Evolutionary conservation across 2,888 invertebrate species (phyloP).

Genomic region (Spilosoma lubricipeda): DNA sequence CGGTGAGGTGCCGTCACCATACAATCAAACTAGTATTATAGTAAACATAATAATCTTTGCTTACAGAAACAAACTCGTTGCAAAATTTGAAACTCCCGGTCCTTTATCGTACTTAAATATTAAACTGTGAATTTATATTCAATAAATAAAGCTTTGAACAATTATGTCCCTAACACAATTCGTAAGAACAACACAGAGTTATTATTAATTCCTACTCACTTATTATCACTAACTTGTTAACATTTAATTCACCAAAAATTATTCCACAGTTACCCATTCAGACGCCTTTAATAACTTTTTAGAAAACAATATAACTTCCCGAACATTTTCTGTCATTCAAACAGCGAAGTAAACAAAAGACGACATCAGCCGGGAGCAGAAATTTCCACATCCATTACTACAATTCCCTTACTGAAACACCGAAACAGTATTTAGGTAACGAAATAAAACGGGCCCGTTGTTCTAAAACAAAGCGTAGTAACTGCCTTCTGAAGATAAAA

Average conservation of each 20-base stretch:
- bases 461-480: conserved; percentile 37
- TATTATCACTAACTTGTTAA: conserved; percentile 43
- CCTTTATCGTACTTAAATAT: background rate
- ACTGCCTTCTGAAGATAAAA: conserved; percentile 41
- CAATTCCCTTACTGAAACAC: conserved; percentile 28
- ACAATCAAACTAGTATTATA: background rate
- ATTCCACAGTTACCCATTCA: conserved; percentile 35
- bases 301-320: conserved; percentile 49
- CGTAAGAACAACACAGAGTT: conserved; percentile 20
- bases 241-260: conserved; percentile 45
- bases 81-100: background rate
- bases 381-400: conserved; percentile 42
- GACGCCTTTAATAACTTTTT: conserved; percentile 39
- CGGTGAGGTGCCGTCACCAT: no score
- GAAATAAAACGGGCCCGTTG: conserved; percentile 32
- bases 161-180: conserved; percentile 25
- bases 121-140: background rate
- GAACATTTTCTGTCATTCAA: conserved; percentile 43
- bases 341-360: conserved; percentile 40
- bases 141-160: conserved; percentile 8
- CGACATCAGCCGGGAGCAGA: conserved; percentile 18
- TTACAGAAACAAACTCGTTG: background rate
- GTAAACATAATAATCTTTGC: background rate
- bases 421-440: conserved; percentile 35
- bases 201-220: conserved; percentile 41